These are phyloP conservation scores for Nomada fucata DNA, from an alignment of 2,888 invertebrate species.

Conservation along the genomic window DNA sequence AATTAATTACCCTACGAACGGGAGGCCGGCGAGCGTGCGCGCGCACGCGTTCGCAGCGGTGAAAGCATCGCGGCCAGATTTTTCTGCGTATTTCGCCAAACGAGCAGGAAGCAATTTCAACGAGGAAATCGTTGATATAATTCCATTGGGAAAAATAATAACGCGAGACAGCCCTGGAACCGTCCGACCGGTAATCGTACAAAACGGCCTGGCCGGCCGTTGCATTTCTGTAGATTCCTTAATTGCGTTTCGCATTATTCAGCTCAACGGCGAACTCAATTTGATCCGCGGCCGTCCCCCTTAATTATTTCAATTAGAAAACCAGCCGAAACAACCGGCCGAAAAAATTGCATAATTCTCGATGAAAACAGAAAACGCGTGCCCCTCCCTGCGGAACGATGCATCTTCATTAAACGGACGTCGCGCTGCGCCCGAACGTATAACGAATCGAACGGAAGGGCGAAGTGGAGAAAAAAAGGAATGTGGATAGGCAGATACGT, in stretches of 20 bases:
- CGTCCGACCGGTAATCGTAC: slow-evolving; percentile 36
- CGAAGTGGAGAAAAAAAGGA: not conserved
- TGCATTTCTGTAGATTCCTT: slow-evolving; percentile 40
- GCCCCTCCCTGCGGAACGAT: not conserved
- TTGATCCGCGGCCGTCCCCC: slow-evolving; percentile 7
- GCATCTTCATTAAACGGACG: slow-evolving; percentile 40
- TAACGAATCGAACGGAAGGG: not conserved
- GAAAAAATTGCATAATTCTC: slow-evolving; percentile 15
- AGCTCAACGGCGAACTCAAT: slow-evolving; percentile 29
- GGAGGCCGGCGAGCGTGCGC: not conserved
- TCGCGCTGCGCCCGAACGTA: not conserved
- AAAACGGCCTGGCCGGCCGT: slow-evolving; percentile 22
- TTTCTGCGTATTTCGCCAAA: slow-evolving; percentile 53
- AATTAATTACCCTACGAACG: slow-evolving; percentile 26
- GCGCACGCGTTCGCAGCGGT: slow-evolving; percentile 4
- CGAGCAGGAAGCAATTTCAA: slow-evolving; percentile 75
- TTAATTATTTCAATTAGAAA: slow-evolving; percentile 49
- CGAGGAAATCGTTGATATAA: slow-evolving; percentile 78
- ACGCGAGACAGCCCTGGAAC: slow-evolving; percentile 47
- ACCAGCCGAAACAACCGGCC: slow-evolving; percentile 5
- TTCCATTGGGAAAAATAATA: slow-evolving; percentile 70
- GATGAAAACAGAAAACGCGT: not conserved
- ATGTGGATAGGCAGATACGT: not conserved
- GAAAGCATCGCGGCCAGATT: slow-evolving; percentile 39
- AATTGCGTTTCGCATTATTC: slow-evolving; percentile 55